These are phyloP conservation scores for Hesperophylax magnus DNA, from an alignment of 1,140 invertebrate species.

Conservation along the genomic window DNA sequence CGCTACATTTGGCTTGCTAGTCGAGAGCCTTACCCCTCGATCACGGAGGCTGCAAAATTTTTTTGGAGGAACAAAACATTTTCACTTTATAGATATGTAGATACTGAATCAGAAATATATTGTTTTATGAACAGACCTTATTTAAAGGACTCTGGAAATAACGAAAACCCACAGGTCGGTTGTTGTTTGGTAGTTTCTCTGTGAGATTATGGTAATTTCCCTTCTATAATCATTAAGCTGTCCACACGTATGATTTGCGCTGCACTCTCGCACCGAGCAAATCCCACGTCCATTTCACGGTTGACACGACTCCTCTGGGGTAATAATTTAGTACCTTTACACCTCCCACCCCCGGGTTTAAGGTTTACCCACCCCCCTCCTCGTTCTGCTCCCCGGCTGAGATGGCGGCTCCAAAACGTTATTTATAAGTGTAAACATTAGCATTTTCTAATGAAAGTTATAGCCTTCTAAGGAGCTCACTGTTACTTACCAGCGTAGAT, in stretches of 20 bases:
- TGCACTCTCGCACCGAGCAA: conserved; percentile 40
- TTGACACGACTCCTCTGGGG: conserved; percentile 37
- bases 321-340: conserved; percentile 17
- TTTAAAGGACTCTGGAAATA: too few relatives aligned
- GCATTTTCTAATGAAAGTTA: conserved; percentile 59
- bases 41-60: too few relatives aligned
- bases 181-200: too few relatives aligned
- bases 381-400: neutral
- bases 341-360: neutral
- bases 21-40: too few relatives aligned
- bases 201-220: too few relatives aligned
- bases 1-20: too few relatives aligned
- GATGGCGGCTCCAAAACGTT: conserved; percentile 45
- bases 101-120: too few relatives aligned
- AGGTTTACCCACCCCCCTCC: neutral
- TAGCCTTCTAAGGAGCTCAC: conserved; percentile 55
- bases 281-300: conserved; percentile 49
- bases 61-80: too few relatives aligned
- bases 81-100: too few relatives aligned
- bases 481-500: conserved; percentile 43
- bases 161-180: too few relatives aligned
- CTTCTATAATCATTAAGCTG: neutral
- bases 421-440: conserved; percentile 59
- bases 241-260: conserved; percentile 38
- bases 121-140: too few relatives aligned